A percentile compares a stretch with the other conserved stretches of the same genome.
Evolutionary conservation across 1,140 invertebrate genomes (phyloP).

Genomic region (Nasonia giraulti): DNA sequence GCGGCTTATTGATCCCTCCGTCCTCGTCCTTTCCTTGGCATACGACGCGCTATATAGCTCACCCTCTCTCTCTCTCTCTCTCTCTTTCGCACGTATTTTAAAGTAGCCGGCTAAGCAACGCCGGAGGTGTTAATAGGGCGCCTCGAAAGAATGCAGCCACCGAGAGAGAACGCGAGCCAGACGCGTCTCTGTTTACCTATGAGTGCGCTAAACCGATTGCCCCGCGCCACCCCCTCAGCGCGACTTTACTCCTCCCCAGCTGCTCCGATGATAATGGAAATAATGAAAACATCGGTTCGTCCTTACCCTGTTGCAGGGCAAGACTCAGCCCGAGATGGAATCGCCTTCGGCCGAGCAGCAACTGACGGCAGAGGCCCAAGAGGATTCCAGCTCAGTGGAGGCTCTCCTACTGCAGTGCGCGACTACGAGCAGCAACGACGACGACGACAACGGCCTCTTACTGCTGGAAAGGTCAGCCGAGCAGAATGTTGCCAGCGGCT

Average conservation of each 20-base stretch:
- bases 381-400: conserved; percentile 63
- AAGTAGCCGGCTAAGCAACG: neutral
- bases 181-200: conserved; percentile 27
- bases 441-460: conserved; percentile 28
- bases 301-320: conserved; percentile 55
- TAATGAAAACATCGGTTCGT: neutral
- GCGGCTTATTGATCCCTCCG: conserved; percentile 71
- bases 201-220: conserved; percentile 29
- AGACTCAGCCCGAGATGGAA: conserved; percentile 66
- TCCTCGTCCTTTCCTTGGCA: conserved; percentile 54
- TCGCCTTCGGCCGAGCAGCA: conserved; percentile 61
- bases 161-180: too few relatives aligned
- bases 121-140: conserved; percentile 18
- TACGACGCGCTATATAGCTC: neutral
- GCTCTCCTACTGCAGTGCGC: neutral
- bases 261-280: too few relatives aligned
- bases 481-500: neutral
- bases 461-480: neutral
- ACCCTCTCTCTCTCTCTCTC: conserved; percentile 53
- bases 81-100: conserved; percentile 28
- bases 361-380: conserved; percentile 60
- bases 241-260: too few relatives aligned
- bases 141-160: neutral
- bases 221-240: neutral
- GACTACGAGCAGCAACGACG: conserved; percentile 23